Evolutionary conservation across 2,113 vertebrate genomes (phyloP), one percentile per base, ranked within the genome.

Genomic region (Archilochus colubris): DNA sequence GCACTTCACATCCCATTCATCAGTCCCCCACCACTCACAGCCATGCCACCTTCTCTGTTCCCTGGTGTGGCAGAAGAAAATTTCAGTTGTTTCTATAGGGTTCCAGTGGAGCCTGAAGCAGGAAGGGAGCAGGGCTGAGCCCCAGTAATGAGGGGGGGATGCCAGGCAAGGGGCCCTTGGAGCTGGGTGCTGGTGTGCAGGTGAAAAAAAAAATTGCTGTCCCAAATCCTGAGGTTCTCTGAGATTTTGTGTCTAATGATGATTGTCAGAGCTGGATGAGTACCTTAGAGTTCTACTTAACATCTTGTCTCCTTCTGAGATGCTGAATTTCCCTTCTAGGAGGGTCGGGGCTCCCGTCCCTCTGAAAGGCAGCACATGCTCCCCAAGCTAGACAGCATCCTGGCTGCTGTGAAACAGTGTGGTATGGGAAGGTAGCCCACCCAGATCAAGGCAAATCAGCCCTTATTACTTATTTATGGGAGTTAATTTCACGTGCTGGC

Each of bases 381-480:
- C n/a, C 16, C 18, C 0, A 17, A 6, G 66, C 2, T 2, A 12
- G 31, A 5, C 2, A 3, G 4, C 3, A 7, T 2, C 50, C 67
- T 16, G 2, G 30, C 70, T 21, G 58, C 54, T 7, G 18, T 3
- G 1, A 84, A 89, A 57, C 4, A 6, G 4, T 14, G 3, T 16
- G n/a, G 31, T 0, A 5, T 28, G 64, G 69, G 61, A 78, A 81
- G 58, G 3, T 87, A 90, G 76, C 82, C 79, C 75, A 44, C 27
- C 38, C 33, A 15, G 48, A 88, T 63, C 74, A 48, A 61, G 81
- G 80, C 76, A 84, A 66, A 93, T 74, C 95, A 91, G 46, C 79
- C 91, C 93, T 80, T 87, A 79, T 93, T 31, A 68, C 73, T 95
- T 91, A 94, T 96, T 95, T 90, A 88, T 80, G 86, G 79, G 95